Conservation (phyloP, 2,888 invertebrate genomes). For the Alcis repandata region DNA sequence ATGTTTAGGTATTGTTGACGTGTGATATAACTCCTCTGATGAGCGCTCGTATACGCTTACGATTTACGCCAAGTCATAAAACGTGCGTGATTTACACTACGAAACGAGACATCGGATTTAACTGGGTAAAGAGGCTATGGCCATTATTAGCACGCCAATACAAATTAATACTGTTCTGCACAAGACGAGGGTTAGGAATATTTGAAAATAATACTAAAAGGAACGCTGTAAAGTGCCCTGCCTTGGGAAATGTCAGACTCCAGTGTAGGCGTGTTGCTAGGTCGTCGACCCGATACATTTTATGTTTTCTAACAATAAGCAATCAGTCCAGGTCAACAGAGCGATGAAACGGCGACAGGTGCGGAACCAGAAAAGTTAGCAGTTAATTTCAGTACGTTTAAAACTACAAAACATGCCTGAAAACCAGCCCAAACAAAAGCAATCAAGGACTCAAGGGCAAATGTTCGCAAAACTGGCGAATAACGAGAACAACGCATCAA, state of each 20-base stretch:
- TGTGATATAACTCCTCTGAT: slow-evolving; percentile 44
- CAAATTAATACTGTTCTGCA: slow-evolving; percentile 12
- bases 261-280: slow-evolving; percentile 51
- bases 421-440: slow-evolving; percentile 16
- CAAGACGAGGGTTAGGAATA: slow-evolving; percentile 16
- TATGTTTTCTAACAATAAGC: slow-evolving; percentile 69
- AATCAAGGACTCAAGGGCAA: slow-evolving; percentile 22
- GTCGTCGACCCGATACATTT: slow-evolving; percentile 64
- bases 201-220: slow-evolving; percentile 38
- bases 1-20: slow-evolving; percentile 26
- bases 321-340: slow-evolving; percentile 64
- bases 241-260: slow-evolving; percentile 52
- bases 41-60: slow-evolving; percentile 40
- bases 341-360: slow-evolving; percentile 43
- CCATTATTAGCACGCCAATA: slow-evolving; percentile 43
- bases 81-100: slow-evolving; percentile 57
- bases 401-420: not conserved
- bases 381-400: slow-evolving; percentile 47
- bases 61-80: slow-evolving; percentile 52
- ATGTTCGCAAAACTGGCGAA: slow-evolving; percentile 25
- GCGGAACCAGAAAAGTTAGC: slow-evolving; percentile 51
- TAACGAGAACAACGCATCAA: slow-evolving; percentile 41
- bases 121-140: slow-evolving; percentile 47
- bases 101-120: slow-evolving; percentile 49
- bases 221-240: slow-evolving; percentile 40